A percentile compares a stretch with the other conserved stretches of the same genome.
These are phyloP conservation scores for Drosophila putrida DNA, from an alignment of 2,888 invertebrate genomes.

Conservation along the genomic window DNA sequence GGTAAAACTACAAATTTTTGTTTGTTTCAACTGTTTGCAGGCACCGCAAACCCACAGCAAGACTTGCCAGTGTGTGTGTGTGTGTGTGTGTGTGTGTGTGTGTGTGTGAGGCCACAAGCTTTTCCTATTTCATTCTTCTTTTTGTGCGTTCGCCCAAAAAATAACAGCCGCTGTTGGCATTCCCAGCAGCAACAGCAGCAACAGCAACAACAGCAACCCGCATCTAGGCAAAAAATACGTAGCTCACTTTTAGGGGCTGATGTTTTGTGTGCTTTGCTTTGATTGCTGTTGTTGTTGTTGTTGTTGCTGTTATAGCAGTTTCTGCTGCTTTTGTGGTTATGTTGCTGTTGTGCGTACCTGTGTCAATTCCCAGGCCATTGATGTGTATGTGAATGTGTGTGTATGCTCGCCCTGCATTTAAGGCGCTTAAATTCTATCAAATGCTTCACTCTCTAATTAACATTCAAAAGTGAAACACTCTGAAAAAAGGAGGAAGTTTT, in stretches of 20 bases:
- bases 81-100: not conserved
- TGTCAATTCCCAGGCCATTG: constrained; percentile 62
- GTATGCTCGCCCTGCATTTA: constrained; percentile 55
- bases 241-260: constrained; percentile 62
- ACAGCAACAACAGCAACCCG: constrained; percentile 48
- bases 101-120: constrained; percentile 31
- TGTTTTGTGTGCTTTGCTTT: constrained; percentile 57
- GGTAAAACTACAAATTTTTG: constrained; percentile 15
- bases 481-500: constrained; percentile 32
- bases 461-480: constrained; percentile 60
- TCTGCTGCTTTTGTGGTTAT: constrained; percentile 41
- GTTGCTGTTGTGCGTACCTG: constrained; percentile 69
- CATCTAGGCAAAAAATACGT: constrained; percentile 56
- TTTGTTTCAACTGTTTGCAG: constrained; percentile 18
- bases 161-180: constrained; percentile 58
- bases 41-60: constrained; percentile 28
- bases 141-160: constrained; percentile 37
- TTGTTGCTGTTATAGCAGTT: constrained; percentile 19
- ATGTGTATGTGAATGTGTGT: constrained; percentile 9
- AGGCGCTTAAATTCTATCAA: constrained; percentile 66
- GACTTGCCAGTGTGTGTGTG: constrained; percentile 1
- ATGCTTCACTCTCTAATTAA: constrained; percentile 58
- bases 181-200: constrained; percentile 53
- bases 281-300: constrained; percentile 53
- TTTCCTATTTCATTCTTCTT: constrained; percentile 28